Evolutionary conservation across 2,113 vertebrate genomes (phyloP), one percentile per base, ranked within the genome.

Genomic region (Hippocampus zosterae): DNA sequence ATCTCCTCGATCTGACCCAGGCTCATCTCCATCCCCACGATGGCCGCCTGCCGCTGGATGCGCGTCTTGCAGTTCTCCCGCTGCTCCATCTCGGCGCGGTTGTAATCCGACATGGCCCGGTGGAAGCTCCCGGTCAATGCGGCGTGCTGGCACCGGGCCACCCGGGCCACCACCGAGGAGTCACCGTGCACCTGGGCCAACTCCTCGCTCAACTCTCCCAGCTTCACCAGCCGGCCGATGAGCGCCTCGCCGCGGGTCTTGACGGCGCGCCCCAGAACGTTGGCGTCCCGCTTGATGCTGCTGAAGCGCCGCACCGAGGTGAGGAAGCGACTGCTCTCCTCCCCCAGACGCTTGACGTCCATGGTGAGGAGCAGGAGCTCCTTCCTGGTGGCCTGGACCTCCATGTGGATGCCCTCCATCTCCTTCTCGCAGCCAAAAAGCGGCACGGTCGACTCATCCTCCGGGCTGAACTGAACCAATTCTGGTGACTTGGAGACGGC

Each of bases 241-340:
- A 99, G 89, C 70, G 41, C 87, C 86, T 99, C 94, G 21, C 93
- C 94, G 0, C 94, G 88, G 42, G 87, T 77, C 85, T 98, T 98
- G 89, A 99, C 98, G 88, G 92, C 94, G 77, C 92, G 94, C 16
- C 95, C 96, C 2, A 99, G 94, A 1, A 93, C 91, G 37, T 92
- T 98, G 52, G 95, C 93, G 84, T 98, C 96, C 6, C 96, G 91
- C 73, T 98, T 99, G 89, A 99, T 99, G 93, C 96, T 98, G 87
- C 98, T 99, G 23, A 99, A 86, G 27, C 96, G 94, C 76, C 97
- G 89, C 89, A 98, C 94, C 0, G 98, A 99, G 18, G 95, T 98
- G 76, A 99, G 95, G 87, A 99, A 98, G 72, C 97, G 93, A 1
- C 62, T 89, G 75, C 95, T 99, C 87, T 99, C 96, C 87, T 97